A percentile compares a stretch with the other conserved stretches of the same genome.
Evolutionary conservation across 2,888 invertebrate genomes (phyloP).

Genomic region (Leptogaster cylindrica): DNA sequence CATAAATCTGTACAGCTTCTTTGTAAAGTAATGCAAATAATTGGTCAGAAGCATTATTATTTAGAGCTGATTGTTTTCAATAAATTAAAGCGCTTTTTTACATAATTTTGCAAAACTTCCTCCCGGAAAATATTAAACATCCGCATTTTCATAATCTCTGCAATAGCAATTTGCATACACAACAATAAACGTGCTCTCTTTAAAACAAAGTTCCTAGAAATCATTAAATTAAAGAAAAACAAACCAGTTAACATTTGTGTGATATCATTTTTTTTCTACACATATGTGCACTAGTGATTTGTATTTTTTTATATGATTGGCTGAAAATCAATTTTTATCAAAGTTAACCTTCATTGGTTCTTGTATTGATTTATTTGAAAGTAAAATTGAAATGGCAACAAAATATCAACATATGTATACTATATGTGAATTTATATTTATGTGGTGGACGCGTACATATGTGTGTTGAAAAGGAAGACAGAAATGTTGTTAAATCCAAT

Average conservation of each 20-base stretch:
- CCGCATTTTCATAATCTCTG: conserved; percentile 43
- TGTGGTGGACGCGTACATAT: conserved; percentile 29
- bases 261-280: conserved; percentile 20
- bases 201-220: conserved; percentile 2
- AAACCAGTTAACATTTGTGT: conserved; percentile 21
- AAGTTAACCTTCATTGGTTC: conserved; percentile 20
- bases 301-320: conserved; percentile 1
- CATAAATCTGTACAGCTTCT: conserved; percentile 17
- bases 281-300: conserved; percentile 34
- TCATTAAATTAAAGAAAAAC: neutral
- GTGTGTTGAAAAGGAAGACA: conserved; percentile 31
- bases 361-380: conserved; percentile 38
- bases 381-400: conserved; percentile 12
- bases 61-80: conserved; percentile 16
- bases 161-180: conserved; percentile 27
- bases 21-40: conserved; percentile 25
- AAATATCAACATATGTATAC: neutral
- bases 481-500: conserved; percentile 42
- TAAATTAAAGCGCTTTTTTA: conserved; percentile 18
- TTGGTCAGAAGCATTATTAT: conserved; percentile 9
- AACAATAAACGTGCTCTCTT: conserved; percentile 20
- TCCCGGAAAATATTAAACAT: too few species aligned
- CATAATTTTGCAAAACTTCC: conserved; percentile 33
- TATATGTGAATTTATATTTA: neutral
- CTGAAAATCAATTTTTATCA: conserved; percentile 25